Evolutionary conservation across 2,113 vertebrate genomes (phyloP), one percentile per base, ranked within the genome.

Genomic region (Notechis scutatus): DNA sequence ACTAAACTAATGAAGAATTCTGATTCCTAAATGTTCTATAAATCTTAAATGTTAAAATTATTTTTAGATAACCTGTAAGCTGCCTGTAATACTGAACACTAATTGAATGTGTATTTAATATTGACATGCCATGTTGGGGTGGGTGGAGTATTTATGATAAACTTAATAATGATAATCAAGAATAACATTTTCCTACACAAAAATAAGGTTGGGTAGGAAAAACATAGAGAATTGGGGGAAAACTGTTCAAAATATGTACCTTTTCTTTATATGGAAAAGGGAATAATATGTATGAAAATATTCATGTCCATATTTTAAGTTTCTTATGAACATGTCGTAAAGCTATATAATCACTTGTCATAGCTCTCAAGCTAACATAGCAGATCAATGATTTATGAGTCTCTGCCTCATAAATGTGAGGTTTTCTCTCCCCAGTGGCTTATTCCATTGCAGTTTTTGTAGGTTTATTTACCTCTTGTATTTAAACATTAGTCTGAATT

Each of bases 11-110:
- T 24, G 24, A 26, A 64, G 29, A 81, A n/a, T 12, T 55, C 26
- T 55, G n/a, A 55, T 10, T 45, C 8, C 15, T 23, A 55, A 88
- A 61, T 85, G 39, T 55, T 86, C 42, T 7, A 29, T 85, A 86
- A 14, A 86, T 56, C 11, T n/a, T 92, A 91, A 34, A n/a, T 92
- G 39, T 55, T 89, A 92, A 20, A 92, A 42, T 42, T 92, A 42
- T 42, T 9, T 21, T 20, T 85, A 10, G 15, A n/a, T 47, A 29
- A 59, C 21, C 12, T 29, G 52, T n/a, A 57, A 85, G 7, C 52
- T 91, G 34, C n/a, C 54, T 85, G 29, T 47, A 55, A 56, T 29
- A 45, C 54, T 39, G 85, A 91, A 91, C 34, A 57, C 26, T 39
- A 4, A 86, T 59, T 86, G 54, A 74, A 69, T 89, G 59, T 88